Evolutionary conservation across 2,888 invertebrate species (phyloP).

Genomic region (Andrena flavipes): DNA sequence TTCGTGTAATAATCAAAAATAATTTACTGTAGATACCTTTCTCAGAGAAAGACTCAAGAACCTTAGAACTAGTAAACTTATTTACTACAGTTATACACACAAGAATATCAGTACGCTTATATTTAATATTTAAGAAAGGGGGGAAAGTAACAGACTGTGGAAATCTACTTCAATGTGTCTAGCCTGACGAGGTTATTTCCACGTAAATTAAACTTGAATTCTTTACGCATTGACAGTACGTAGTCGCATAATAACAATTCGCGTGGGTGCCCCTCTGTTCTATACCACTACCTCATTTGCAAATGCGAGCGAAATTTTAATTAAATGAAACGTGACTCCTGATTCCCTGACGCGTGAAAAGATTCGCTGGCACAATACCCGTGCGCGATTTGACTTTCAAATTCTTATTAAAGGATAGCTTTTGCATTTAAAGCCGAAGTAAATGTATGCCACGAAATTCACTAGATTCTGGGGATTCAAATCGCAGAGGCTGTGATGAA

Average conservation of each 20-base stretch:
- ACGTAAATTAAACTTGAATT: neutral
- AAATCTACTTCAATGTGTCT: neutral
- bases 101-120: too few relatives aligned
- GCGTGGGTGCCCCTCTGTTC: neutral
- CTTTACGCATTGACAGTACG: neutral
- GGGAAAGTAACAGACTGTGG: neutral
- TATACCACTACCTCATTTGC: neutral
- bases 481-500: neutral
- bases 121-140: too few relatives aligned
- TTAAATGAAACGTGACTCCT: slow-evolving; percentile 35
- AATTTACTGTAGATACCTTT: too few relatives aligned
- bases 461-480: slow-evolving; percentile 27
- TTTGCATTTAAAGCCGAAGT: slow-evolving; percentile 40
- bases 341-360: slow-evolving; percentile 44
- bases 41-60: too few relatives aligned
- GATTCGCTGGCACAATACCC: slow-evolving; percentile 9
- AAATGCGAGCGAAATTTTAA: slow-evolving; percentile 28
- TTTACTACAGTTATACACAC: too few relatives aligned
- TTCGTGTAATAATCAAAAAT: too few relatives aligned
- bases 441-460: slow-evolving; percentile 32
- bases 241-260: neutral
- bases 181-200: neutral
- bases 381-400: slow-evolving; percentile 56
- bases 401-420: slow-evolving; percentile 35
- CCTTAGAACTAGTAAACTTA: too few relatives aligned